Percentiles rank a stretch among this genome's conserved stretches.
Evolutionary conservation across 2,113 vertebrate species (phyloP).

Genomic region (Calidris pugnax): DNA sequence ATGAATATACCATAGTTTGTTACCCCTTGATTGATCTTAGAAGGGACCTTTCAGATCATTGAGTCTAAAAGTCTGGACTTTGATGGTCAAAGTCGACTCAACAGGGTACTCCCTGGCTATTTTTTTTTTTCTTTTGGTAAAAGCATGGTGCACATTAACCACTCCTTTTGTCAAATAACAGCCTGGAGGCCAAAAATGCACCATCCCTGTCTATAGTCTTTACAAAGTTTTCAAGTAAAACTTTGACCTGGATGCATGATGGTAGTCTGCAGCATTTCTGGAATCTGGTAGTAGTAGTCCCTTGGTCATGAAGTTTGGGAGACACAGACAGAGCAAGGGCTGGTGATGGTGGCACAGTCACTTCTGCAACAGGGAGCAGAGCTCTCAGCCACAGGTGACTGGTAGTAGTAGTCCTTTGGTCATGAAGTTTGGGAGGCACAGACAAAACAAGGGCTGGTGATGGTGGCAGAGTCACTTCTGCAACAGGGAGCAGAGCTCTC

Average conservation of each 20-base stretch:
- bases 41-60: not conserved
- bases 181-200: fast-evolving
- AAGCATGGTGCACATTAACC: not conserved
- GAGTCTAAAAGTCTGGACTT: not conserved
- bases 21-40: not conserved
- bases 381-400: not conserved
- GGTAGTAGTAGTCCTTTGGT: not conserved
- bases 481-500: not conserved
- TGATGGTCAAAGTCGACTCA: not conserved
- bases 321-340: not conserved
- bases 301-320: not conserved
- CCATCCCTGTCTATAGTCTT: not conserved
- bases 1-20: not conserved
- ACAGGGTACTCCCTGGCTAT: not conserved
- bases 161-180: not conserved
- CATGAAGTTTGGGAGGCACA: not conserved
- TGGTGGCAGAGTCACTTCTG: not conserved
- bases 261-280: not conserved
- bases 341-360: not conserved
- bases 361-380: not conserved
- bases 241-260: not conserved
- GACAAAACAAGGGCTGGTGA: fast-evolving
- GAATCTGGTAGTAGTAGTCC: not conserved
- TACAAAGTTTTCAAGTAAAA: not conserved
- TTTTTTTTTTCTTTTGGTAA: not conserved